Percentiles rank a stretch among this genome's conserved stretches.
phyloP scores from a whole-genome alignment of 2,797 vertebrate genomes.

The Hybognathus amarus region DNA sequence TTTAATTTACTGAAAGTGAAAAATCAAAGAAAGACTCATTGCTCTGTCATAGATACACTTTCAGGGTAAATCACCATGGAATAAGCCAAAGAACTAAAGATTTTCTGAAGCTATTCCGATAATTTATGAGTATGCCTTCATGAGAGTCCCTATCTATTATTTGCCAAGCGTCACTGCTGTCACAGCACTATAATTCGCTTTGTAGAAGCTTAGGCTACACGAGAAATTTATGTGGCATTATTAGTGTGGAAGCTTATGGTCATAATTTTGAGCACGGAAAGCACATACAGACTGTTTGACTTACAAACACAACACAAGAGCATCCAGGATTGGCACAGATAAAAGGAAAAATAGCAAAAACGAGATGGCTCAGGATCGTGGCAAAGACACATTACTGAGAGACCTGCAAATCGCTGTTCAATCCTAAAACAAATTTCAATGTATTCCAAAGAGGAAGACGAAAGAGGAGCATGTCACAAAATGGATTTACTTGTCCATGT shows the following conservation, averaged over 20 bases:
- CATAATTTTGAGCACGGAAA: background rate
- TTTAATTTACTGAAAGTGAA: conserved; percentile 26
- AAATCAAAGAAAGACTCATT: conserved; percentile 10
- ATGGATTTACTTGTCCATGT: conserved; percentile 51
- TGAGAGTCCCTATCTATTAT: conserved; percentile 17
- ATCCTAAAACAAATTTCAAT: conserved; percentile 72
- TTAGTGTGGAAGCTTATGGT: conserved; percentile 7
- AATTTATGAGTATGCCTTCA: conserved; percentile 32
- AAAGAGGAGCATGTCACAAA: conserved; percentile 26
- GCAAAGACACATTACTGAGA: conserved; percentile 58
- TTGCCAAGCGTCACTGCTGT: background rate
- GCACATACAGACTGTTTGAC: background rate
- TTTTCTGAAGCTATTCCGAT: conserved; percentile 18
- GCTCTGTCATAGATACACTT: conserved; percentile 18
- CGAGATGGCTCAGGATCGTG: conserved; percentile 34
- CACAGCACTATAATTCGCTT: conserved; percentile 17
- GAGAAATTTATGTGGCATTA: conserved; percentile 5
- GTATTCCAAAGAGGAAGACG: conserved; percentile 57
- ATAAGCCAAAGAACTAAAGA: conserved; percentile 20
- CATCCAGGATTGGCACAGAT: background rate
- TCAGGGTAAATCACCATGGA: conserved; percentile 13
- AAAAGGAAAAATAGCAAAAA: conserved; percentile 9
- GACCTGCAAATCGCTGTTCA: conserved; percentile 69
- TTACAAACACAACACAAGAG: background rate
- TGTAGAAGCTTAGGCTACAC: background rate